Evolutionary conservation across 2,888 invertebrate genomes (phyloP), one percentile per base, ranked within the genome.

Genomic region (Mycalesis mineus): DNA sequence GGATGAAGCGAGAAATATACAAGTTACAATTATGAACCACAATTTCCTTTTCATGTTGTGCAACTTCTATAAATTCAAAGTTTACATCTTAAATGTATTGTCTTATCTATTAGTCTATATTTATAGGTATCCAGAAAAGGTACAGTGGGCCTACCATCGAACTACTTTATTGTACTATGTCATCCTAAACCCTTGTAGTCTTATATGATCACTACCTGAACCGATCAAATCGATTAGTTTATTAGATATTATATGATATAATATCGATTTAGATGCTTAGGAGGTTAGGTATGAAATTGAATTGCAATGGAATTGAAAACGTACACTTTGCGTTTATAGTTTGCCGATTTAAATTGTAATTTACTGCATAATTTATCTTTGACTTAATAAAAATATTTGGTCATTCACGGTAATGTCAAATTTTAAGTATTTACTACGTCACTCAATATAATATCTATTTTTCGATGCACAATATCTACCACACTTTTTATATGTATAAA

Each of bases 401-500:
- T 14, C 50, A 39, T 50, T 50, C 13, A 22, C 29, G 29, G 33
- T 48, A 53, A 15, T 44, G 44, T 44, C 13, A 22, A 5, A 33
- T 53, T 44, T 53, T 17, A 44, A 3, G 28, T n/a, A 53, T 42
- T 44, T 50, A 50, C 28, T 13, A 33, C 52, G 15, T 15, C 52
- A 44, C 41, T 36, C 14, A 44, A 44, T 28, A 44, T 51, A 15
- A 37, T 37, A 45, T 45, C 45, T 53, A 53, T 53, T 53, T 53
- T 53, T 53, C 42, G 53, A 53, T 37, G 53, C 53, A 53, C 53
- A 45, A 44, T 14, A 37, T 53, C 22, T 53, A 45, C 29, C 28
- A 17, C 44, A 53, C 33, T 33, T 52, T 31, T 41, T 31, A 37
- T 31, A 42, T 42, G 11, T 22, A 22, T 22, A 9, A 29, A 15